Conservation (phyloP, 2,113 vertebrate species). For the Oreochromis niloticus region DNA sequence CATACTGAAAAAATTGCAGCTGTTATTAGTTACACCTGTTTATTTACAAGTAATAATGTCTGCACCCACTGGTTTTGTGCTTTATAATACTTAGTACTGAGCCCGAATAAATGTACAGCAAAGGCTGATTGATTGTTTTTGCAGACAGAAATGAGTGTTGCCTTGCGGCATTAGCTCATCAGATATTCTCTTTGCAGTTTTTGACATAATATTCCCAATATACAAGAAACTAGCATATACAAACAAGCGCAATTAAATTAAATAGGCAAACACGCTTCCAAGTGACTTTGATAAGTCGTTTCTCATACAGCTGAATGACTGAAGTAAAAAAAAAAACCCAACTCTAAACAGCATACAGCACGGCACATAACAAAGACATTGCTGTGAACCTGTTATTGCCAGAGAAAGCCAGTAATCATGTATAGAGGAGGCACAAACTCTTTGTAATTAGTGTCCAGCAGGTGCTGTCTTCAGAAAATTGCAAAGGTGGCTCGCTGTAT, state of each 20-base stretch:
- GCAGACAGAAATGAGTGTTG: neutral
- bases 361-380: neutral
- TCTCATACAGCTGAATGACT: neutral
- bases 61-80: neutral
- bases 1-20: neutral
- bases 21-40: constrained; percentile 1
- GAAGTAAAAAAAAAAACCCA: accelerated
- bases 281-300: neutral
- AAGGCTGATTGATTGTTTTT: neutral
- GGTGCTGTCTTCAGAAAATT: constrained; percentile 19
- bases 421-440: neutral
- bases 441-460: constrained; percentile 22
- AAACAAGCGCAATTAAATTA: neutral
- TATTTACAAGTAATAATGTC: neutral
- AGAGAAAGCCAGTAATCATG: neutral
- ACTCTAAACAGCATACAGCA: neutral
- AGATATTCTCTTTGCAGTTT: neutral
- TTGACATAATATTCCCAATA: neutral
- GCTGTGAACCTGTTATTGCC: neutral
- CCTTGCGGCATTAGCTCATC: neutral
- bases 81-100: neutral
- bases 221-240: neutral
- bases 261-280: neutral
- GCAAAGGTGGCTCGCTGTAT: neutral
- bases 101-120: neutral